Conservation (phyloP, 1,140 invertebrate genomes). For the Thaumetopoea pityocampa region DNA sequence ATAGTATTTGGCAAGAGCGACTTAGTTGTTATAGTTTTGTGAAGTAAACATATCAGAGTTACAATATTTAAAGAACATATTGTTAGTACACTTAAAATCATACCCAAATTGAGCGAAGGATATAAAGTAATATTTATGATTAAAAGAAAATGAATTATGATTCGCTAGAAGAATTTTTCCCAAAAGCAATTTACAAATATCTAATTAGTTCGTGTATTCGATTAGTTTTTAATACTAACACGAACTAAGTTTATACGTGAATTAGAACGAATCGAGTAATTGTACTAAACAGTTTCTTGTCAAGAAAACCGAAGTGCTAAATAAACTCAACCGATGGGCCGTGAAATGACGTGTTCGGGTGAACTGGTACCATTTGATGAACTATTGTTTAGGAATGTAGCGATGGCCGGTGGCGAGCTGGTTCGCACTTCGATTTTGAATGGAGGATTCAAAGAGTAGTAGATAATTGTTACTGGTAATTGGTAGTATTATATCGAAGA, state of each 20-base stretch:
- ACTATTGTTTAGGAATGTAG: conserved; percentile 56
- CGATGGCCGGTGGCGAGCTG: conserved; percentile 24
- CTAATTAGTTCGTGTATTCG: too few relatives aligned
- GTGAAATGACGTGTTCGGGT: conserved; percentile 63
- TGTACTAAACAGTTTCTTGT: conserved; percentile 28
- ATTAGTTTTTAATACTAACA: too few relatives aligned
- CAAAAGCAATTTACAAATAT: too few relatives aligned
- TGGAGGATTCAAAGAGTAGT: too few relatives aligned
- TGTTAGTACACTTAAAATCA: too few relatives aligned
- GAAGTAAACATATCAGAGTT: conserved; percentile 49
- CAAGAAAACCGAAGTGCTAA: conserved; percentile 61
- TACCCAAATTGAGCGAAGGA: too few relatives aligned
- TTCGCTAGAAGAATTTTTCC: too few relatives aligned
- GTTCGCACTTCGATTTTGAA: conserved; percentile 25
- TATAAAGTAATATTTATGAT: too few relatives aligned
- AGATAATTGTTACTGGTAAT: background rate
- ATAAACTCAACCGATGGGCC: conserved; percentile 49
- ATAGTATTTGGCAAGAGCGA: conserved; percentile 54
- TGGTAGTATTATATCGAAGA: background rate
- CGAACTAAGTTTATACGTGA: too few relatives aligned
- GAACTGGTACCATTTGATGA: conserved; percentile 50
- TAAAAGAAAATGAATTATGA: too few relatives aligned
- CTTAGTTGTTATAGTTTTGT: conserved; percentile 52
- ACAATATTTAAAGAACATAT: too few relatives aligned
- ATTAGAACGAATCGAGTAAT: conserved; percentile 34